These are phyloP conservation scores for Venusia cambrica DNA, from an alignment of 2,888 invertebrate genomes.

Conservation along the genomic window DNA sequence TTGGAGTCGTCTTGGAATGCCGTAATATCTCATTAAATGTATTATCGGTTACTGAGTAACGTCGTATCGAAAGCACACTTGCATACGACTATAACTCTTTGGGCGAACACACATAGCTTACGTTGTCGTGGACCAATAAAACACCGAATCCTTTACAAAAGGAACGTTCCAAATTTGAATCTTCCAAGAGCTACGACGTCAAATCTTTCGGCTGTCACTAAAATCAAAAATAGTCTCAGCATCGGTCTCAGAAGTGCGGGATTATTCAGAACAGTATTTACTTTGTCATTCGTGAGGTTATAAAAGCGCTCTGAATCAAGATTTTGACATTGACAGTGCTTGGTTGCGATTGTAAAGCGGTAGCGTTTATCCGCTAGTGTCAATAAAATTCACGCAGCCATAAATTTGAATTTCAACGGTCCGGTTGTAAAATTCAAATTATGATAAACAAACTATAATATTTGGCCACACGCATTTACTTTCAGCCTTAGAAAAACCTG, in stretches of 20 bases:
- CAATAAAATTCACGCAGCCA: constrained; percentile 59
- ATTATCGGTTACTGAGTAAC: constrained; percentile 41
- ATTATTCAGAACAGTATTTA: constrained; percentile 49
- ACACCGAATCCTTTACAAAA: constrained; percentile 38
- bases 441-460: constrained; percentile 59
- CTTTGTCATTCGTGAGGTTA: constrained; percentile 51
- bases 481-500: constrained; percentile 56
- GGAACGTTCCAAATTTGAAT: constrained; percentile 66
- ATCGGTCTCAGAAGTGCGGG: constrained; percentile 34
- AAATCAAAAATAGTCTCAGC: constrained; percentile 58
- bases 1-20: constrained; percentile 62
- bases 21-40: constrained; percentile 70
- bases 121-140: constrained; percentile 36
- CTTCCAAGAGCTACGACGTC: constrained; percentile 68
- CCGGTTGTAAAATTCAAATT: constrained; percentile 67
- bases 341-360: constrained; percentile 43
- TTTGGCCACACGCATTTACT: constrained; percentile 32
- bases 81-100: constrained; percentile 49
- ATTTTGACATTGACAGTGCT: constrained; percentile 56
- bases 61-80: constrained; percentile 42
- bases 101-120: constrained; percentile 39
- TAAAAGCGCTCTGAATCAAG: constrained; percentile 57
- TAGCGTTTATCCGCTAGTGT: constrained; percentile 50
- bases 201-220: constrained; percentile 58
- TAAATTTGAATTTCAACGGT: constrained; percentile 67